Conservation (phyloP, 2,797 vertebrate species). For the Mastacembelus armatus region DNA sequence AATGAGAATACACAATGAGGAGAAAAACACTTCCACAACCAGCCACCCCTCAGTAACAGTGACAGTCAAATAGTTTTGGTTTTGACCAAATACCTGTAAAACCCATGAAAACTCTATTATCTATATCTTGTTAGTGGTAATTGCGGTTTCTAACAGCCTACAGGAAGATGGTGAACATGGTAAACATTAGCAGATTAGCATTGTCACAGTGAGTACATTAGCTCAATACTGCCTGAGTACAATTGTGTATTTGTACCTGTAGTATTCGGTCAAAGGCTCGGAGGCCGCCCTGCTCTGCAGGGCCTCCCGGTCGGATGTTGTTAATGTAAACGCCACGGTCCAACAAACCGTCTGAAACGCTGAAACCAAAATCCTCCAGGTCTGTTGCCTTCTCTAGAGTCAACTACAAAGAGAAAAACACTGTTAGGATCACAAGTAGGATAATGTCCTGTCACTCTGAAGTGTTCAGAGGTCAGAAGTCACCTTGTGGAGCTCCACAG, state of each 20-base stretch:
- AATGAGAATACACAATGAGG: too few relatives aligned
- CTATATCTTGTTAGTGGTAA: too few relatives aligned
- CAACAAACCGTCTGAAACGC: slow-evolving; percentile 94
- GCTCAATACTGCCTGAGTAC: not conserved
- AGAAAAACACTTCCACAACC: not conserved
- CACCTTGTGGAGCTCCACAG: slow-evolving; percentile 98
- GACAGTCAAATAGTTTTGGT: not conserved
- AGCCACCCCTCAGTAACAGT: not conserved
- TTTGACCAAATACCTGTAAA: not conserved
- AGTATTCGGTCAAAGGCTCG: slow-evolving; percentile 93
- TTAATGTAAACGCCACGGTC: slow-evolving; percentile 98
- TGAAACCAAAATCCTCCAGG: slow-evolving; percentile 97
- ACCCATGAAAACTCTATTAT: too few relatives aligned
- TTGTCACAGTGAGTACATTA: too few relatives aligned
- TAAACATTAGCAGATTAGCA: too few relatives aligned
- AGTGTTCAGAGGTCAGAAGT: not conserved
- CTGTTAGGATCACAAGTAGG: slow-evolving; percentile 2
- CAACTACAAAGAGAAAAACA: slow-evolving; percentile 55
- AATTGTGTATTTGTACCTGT: slow-evolving; percentile 83
- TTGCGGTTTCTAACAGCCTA: too few relatives aligned
- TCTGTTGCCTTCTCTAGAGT: slow-evolving; percentile 77
- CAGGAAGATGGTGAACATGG: too few relatives aligned
- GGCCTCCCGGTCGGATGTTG: slow-evolving; percentile 92
- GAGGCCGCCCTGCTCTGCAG: slow-evolving; percentile 91
- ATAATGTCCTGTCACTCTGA: not conserved